Evolutionary conservation across 2,797 vertebrate genomes (phyloP).

Genomic region (Pseudomugil tenellus): DNA sequence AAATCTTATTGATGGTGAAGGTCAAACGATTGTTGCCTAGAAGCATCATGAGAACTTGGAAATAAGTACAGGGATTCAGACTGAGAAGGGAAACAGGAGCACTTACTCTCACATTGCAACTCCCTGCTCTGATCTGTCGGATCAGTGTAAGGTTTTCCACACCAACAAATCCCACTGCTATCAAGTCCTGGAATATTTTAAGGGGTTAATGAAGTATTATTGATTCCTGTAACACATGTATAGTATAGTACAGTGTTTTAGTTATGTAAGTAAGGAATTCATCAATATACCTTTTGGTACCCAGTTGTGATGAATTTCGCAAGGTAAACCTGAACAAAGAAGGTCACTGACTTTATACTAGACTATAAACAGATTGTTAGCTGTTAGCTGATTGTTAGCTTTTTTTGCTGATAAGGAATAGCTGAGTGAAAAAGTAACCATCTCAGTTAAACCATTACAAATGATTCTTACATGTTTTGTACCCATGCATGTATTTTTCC

Average conservation of each 20-base stretch:
- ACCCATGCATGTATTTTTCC: too few species aligned
- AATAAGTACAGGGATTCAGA: constrained; percentile 1
- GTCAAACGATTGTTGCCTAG: constrained; percentile 5
- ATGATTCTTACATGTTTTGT: too few species aligned
- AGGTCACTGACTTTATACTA: too few species aligned
- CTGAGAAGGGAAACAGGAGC: not conserved
- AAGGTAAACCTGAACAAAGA: not conserved
- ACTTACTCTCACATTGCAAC: not conserved
- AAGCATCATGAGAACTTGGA: constrained; percentile 38
- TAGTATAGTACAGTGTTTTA: not conserved
- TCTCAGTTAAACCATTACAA: too few species aligned
- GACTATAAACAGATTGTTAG: too few species aligned
- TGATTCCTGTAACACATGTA: not conserved
- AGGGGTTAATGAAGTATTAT: not conserved
- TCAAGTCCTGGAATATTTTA: not conserved
- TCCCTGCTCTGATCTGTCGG: not conserved
- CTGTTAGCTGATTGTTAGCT: too few species aligned
- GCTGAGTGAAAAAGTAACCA: too few species aligned
- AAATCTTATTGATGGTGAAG: constrained; percentile 10
- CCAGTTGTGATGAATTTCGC: not conserved
- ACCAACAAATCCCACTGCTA: not conserved
- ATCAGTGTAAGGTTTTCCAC: not conserved
- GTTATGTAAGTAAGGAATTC: not conserved
- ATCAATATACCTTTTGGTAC: too few species aligned
- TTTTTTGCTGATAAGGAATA: too few species aligned